Conservation (phyloP, 2,797 vertebrate genomes). For the Rallus crepitans region DNA sequence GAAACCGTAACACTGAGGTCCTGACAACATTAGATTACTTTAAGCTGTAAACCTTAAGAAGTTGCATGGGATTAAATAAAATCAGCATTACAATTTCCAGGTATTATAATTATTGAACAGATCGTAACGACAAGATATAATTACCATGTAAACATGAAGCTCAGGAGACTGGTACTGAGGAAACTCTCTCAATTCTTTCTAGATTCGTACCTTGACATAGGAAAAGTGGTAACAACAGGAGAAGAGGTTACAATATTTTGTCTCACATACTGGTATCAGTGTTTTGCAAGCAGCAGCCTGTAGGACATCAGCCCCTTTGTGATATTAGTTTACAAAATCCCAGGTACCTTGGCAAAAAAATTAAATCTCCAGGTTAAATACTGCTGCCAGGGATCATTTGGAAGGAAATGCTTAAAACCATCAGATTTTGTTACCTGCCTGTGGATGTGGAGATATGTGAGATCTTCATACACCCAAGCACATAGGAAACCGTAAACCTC, state of each 20-base stretch:
- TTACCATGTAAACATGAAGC: conserved; percentile 52
- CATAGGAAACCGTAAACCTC: conserved; percentile 13
- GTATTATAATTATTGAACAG: conserved; percentile 27
- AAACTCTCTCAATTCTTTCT: neutral
- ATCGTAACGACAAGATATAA: conserved; percentile 23
- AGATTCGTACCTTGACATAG: conserved; percentile 19
- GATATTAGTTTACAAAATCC: neutral
- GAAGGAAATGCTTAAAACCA: conserved; percentile 1
- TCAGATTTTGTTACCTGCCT: neutral
- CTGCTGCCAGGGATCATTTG: neutral
- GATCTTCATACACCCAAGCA: conserved; percentile 5
- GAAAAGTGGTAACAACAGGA: conserved; percentile 8
- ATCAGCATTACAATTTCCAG: conserved; percentile 36
- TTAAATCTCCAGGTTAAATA: neutral
- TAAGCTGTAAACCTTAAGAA: conserved; percentile 58
- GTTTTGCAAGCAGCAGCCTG: conserved; percentile 4
- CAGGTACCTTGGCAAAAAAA: neutral
- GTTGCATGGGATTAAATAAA: conserved; percentile 42
- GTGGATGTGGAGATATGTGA: neutral
- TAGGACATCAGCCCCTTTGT: neutral
- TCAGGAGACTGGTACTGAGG: conserved; percentile 20
- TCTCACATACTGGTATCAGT: neutral
- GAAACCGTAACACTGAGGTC: conserved; percentile 43
- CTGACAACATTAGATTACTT: conserved; percentile 51
- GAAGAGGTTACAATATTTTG: neutral